Percentiles rank a stretch among this genome's conserved stretches.
These are phyloP conservation scores for Alviniconcha marisindica DNA, from an alignment of 1,140 invertebrate genomes.

Conservation along the genomic window DNA sequence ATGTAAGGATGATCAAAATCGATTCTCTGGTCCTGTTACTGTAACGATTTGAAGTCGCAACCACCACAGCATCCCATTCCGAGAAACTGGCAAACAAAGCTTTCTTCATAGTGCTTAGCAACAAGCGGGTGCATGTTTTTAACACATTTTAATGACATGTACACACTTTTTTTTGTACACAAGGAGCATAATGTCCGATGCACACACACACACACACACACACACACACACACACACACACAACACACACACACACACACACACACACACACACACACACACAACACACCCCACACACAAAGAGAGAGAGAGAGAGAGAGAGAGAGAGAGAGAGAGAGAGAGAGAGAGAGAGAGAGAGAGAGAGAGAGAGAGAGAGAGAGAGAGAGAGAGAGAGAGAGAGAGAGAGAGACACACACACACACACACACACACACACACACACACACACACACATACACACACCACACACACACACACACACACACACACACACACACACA, in stretches of 20 bases:
- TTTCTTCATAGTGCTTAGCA: too few species aligned
- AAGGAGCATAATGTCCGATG: too few species aligned
- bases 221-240: background rate
- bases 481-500: slow-evolving; percentile 1
- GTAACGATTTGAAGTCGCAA: too few species aligned
- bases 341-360: background rate
- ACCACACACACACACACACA: too few species aligned
- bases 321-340: background rate
- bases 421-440: background rate
- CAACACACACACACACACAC: background rate
- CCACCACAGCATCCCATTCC: too few species aligned
- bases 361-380: background rate
- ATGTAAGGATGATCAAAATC: too few species aligned
- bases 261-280: background rate
- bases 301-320: background rate
- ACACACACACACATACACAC: too few species aligned
- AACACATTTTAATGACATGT: too few species aligned
- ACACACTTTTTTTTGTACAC: too few species aligned
- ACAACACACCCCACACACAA: background rate
- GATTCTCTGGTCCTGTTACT: too few species aligned
- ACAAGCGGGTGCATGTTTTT: too few species aligned
- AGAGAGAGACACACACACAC: background rate
- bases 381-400: background rate
- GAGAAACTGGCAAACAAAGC: background rate
- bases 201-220: background rate